Base-by-base conservation (phyloP, 1,140 invertebrate species). In the Drosophila athabasca region DNA sequence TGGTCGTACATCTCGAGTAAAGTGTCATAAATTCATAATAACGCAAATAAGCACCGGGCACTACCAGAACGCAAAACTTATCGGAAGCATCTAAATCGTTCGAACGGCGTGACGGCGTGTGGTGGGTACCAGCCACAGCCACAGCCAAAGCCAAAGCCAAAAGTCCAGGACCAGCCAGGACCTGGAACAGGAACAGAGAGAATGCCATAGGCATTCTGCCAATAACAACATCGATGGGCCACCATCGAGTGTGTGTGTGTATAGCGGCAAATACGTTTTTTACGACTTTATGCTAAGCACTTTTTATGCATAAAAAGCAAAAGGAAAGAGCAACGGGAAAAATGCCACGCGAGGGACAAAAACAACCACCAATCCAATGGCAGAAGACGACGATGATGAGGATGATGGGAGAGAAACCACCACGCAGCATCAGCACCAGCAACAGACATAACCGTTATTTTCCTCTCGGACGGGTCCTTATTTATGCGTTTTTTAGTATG, bases 21-120 rank as follows among this genome's bases (percentile, higher is more conserved):
- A 87, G 83, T 87, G 83, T 87, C 83, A 87, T 87, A 87, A 87
- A 87, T 87, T 87, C 83, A 87, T 87, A 87, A 87, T 88, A 87
- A 87, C 83, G 83, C 83, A 87, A 87, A 87, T 87, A 87, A 87
- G 83, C 83, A 82, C 71, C 83, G 67, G 74, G 72, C 52, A 73
- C 73, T 62, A 70, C 46, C 52, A 54, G 17, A 55, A 61, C 54
- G 54, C 51, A 70, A 70, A 84, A 84, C 80, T 83, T 83, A 83
- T 83, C 80, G 76, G 51, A 64, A 55, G 76, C 58, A 83, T 83
- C 80, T 79, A 84, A 84, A 84, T 84, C 81, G 81, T 48, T 55
- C 65, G 62, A 48, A 50, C 39, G 51, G 73, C 51, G 49, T 67
- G 39, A 50, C 39, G 51, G 73, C 51, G 49, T 67, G 39, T 29